Conservation (phyloP, 2,888 invertebrate species). For the Calameuta idolon region DNA sequence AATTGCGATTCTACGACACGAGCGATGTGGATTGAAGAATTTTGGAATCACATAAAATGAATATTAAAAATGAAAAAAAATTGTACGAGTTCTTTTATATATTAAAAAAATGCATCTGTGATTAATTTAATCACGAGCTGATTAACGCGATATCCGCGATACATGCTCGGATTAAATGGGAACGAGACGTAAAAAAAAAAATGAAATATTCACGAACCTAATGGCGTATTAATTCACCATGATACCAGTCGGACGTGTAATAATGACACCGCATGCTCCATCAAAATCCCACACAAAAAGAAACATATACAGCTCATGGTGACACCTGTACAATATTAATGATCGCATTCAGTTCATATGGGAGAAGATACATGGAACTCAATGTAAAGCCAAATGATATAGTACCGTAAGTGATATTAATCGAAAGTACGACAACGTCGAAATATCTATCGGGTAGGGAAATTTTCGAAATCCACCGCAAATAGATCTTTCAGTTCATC, state of each 20-base stretch:
- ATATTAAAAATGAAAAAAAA: neutral
- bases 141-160: neutral
- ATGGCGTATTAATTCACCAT: neutral
- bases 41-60: neutral
- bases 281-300: slow-evolving; percentile 32
- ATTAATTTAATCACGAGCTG: neutral
- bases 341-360: slow-evolving; percentile 38
- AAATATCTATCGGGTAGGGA: slow-evolving; percentile 3
- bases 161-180: neutral
- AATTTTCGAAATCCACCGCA: neutral
- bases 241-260: slow-evolving; percentile 16
- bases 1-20: neutral
- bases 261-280: slow-evolving; percentile 50
- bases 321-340: slow-evolving; percentile 31
- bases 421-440: slow-evolving; percentile 19
- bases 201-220: neutral
- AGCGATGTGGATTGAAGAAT: neutral
- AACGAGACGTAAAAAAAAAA: neutral
- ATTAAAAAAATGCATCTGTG: neutral
- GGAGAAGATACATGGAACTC: slow-evolving; percentile 26
- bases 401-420: slow-evolving; percentile 33
- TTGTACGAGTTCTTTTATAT: too few relatives aligned
- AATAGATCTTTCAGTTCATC: neutral
- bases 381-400: slow-evolving; percentile 33
- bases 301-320: neutral